Percentiles rank a stretch among this genome's conserved stretches.
Conservation (phyloP, 2,888 invertebrate species). For the Metalampra italica region DNA sequence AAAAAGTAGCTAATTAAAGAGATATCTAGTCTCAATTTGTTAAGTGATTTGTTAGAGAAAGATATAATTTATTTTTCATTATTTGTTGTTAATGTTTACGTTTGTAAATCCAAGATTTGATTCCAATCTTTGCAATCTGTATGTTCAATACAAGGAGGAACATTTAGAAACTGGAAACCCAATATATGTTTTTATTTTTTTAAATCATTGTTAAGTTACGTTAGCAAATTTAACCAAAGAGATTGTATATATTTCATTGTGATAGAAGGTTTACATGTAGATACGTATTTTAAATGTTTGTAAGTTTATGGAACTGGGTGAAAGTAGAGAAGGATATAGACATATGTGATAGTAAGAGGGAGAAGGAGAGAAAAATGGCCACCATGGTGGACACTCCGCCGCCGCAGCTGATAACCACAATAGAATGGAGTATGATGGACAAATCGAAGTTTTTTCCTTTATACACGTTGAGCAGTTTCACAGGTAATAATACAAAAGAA, state of each 20-base stretch:
- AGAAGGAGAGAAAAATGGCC: constrained; percentile 38
- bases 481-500: constrained; percentile 79
- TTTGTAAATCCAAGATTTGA: constrained; percentile 13
- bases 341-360: constrained; percentile 13
- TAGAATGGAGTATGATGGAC: constrained; percentile 99
- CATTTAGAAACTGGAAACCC: constrained; percentile 20
- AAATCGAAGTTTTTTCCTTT: constrained; percentile 95
- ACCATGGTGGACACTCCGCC: constrained; percentile 78
- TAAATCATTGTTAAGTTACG: constrained; percentile 27
- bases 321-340: constrained; percentile 21
- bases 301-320: constrained; percentile 37
- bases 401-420: constrained; percentile 85
- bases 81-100: constrained; percentile 3
- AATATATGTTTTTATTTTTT: constrained; percentile 14
- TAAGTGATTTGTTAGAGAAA: neutral
- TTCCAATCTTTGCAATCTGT: constrained; percentile 34
- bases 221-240: constrained; percentile 26
- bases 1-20: constrained; percentile 12
- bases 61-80: constrained; percentile 10
- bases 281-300: constrained; percentile 25
- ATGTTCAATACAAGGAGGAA: constrained; percentile 26
- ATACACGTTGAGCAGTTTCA: constrained; percentile 92
- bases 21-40: constrained; percentile 4
- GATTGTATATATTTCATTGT: constrained; percentile 6
- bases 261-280: neutral